Percentiles rank a stretch among this genome's conserved stretches.
These are phyloP conservation scores for Dolichoris vasculosae DNA, from an alignment of 1,140 invertebrate genomes.

Conservation along the genomic window DNA sequence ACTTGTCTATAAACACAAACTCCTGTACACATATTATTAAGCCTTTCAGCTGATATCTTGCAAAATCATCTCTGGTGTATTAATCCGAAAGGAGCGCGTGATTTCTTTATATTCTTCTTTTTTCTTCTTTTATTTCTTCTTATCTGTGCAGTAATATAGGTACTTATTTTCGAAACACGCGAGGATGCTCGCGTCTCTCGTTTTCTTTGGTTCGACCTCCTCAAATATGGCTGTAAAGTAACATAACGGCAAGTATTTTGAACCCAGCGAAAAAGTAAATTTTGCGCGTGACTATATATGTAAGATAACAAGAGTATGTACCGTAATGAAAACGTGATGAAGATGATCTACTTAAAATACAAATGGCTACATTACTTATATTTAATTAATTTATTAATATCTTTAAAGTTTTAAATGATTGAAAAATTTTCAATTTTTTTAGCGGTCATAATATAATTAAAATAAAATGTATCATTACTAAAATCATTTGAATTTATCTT, in stretches of 20 bases:
- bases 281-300: neutral
- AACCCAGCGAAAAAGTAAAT: neutral
- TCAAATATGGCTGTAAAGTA: neutral
- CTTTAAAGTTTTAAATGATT: too few species aligned
- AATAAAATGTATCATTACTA: too few species aligned
- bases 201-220: neutral
- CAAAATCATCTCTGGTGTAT: slow-evolving; percentile 23
- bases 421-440: too few species aligned
- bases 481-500: too few species aligned
- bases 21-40: neutral
- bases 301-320: neutral
- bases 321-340: neutral
- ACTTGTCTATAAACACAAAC: neutral
- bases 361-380: neutral
- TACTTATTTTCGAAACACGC: neutral
- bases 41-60: neutral
- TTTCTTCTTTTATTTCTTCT: neutral
- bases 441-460: too few species aligned
- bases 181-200: neutral
- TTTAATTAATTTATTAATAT: neutral
- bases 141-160: neutral
- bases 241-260: neutral
- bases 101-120: neutral
- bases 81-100: neutral
- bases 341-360: neutral